These are phyloP conservation scores for Mycteria americana DNA, from an alignment of 2,797 vertebrate species.

Conservation along the genomic window DNA sequence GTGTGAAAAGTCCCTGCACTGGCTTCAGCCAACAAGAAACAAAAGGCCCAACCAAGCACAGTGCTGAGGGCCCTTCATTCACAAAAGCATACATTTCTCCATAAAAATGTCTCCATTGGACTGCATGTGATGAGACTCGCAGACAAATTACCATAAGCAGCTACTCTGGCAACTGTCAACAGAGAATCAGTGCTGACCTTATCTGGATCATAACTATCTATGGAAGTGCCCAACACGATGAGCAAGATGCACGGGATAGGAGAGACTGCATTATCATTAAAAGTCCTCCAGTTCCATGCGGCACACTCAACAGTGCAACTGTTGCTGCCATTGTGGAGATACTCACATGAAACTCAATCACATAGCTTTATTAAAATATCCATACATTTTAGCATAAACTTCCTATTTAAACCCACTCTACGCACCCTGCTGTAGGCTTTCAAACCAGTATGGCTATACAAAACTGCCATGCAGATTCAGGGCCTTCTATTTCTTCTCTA, in stretches of 20 bases:
- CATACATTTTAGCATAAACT: neutral
- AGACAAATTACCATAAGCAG: neutral
- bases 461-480: neutral
- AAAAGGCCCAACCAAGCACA: neutral
- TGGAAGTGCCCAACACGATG: neutral
- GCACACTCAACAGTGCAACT: neutral
- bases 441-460: neutral
- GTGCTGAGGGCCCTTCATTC: neutral
- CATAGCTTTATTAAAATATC: neutral
- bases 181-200: neutral
- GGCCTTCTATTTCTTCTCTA: neutral
- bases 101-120: neutral
- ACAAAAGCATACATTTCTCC: neutral
- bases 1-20: neutral
- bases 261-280: accelerated
- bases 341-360: neutral
- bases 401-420: neutral
- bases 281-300: neutral
- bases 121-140: neutral
- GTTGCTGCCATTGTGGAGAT: neutral
- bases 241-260: neutral
- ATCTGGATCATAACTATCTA: neutral
- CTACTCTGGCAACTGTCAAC: neutral
- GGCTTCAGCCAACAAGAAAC: neutral
- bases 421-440: neutral